Evolutionary conservation across 1,140 invertebrate genomes (phyloP).

Genomic region (Drosophila murphyi): DNA sequence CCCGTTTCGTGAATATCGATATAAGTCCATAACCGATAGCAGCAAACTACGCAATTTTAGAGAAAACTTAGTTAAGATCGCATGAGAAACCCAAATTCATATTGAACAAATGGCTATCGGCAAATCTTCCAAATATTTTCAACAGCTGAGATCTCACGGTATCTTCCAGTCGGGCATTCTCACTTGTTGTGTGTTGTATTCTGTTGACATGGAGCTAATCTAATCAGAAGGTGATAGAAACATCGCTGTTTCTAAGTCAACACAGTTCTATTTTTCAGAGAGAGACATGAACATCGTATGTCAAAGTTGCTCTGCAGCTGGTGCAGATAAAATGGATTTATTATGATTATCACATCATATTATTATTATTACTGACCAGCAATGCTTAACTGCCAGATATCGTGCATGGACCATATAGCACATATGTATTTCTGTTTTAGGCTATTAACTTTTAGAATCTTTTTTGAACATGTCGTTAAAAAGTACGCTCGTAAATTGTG

Average conservation of each 20-base stretch:
- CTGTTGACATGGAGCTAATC: constrained; percentile 12
- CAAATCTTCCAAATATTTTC: too few relatives aligned
- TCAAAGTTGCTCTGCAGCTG: background rate
- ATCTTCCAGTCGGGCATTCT: too few relatives aligned
- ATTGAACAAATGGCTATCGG: too few relatives aligned
- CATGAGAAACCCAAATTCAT: too few relatives aligned
- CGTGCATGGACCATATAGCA: background rate
- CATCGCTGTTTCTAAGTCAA: too few relatives aligned
- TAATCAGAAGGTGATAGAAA: background rate
- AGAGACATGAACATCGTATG: too few relatives aligned
- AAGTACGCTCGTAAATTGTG: constrained; percentile 56
- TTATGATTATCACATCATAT: background rate
- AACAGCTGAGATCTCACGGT: too few relatives aligned
- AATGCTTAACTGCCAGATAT: constrained; percentile 9
- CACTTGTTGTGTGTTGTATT: background rate
- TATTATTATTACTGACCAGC: background rate
- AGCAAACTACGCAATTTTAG: too few relatives aligned
- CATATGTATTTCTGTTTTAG: constrained; percentile 2
- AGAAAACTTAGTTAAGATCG: too few relatives aligned
- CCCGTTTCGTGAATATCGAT: too few relatives aligned
- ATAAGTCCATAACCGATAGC: too few relatives aligned
- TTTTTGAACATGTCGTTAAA: constrained; percentile 58
- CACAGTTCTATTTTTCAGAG: too few relatives aligned
- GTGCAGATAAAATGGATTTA: background rate
- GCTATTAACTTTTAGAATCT: constrained; percentile 35